Evolutionary conservation across 2,113 vertebrate species (phyloP), one percentile per base, ranked within the genome.

Genomic region (Channa maculata): DNA sequence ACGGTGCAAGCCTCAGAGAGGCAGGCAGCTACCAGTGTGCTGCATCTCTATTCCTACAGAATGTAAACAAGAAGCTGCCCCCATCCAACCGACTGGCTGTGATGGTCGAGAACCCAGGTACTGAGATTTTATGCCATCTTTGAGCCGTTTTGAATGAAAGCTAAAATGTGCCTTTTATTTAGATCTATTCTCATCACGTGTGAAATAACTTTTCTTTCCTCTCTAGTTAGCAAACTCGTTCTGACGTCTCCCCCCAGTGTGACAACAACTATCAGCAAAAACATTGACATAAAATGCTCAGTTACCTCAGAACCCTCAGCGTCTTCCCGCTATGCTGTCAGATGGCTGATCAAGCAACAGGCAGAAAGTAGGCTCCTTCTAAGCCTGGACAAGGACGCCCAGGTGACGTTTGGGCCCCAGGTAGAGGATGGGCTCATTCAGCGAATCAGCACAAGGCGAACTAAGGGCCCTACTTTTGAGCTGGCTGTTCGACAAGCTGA

Each of bases 21-120:
- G 62, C 76, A 0, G 96, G 96, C 2, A 39, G 0, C 0, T 99
- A 97, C 82, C 89, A 54, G 69, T 99, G 96, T 44, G 37, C 81
- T 13, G 93, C 83, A 5, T 88, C 94, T 5, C 86, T 93, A 44
- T 95, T 94, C 77, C 82, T 89, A 54, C 80, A 82, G 72, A 78
- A 90, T 60, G 60, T 44, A 0, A 14, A 85, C 60, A 82, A 36
- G 52, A 46, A 2, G 49, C 37, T 46, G 14, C 6, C 13, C 39
- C 2, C 34, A 43, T 97, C 96, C 68, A 93, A 95, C 14, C 13
- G 0, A 0, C 8, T 97, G 59, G 87, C 50, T 3, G 89, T 96
- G 65, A 79, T 0, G 0, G 85, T 97, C 41, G 33, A 37, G 0
- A 81, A 91, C 14, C 96, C 94, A 95, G 94, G 96, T 98, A 93